Conservation (phyloP, 2,113 vertebrate genomes). For the Eptesicus fuscus region DNA sequence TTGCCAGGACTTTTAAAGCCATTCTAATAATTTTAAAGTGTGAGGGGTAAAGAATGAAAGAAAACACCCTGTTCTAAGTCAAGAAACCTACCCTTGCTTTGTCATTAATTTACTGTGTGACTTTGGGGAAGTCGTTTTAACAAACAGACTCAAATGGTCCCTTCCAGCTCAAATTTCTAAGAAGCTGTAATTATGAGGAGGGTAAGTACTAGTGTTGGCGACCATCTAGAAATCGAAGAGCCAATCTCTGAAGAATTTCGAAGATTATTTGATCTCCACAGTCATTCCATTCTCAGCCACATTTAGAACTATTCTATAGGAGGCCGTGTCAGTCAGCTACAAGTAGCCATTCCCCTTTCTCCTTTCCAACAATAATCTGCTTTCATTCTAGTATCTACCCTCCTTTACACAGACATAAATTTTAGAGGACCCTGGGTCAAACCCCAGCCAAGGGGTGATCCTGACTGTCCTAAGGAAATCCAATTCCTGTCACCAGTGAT, state of each 20-base stretch:
- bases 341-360: background rate
- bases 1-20: slow-evolving; percentile 35
- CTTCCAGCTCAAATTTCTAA: background rate
- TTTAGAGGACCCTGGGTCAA: background rate
- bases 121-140: slow-evolving; percentile 4
- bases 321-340: background rate
- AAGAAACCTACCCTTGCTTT: background rate
- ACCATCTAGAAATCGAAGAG: slow-evolving; percentile 34
- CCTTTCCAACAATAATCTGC: background rate
- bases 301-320: background rate
- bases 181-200: background rate
- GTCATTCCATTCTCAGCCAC: background rate
- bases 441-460: background rate
- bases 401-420: background rate
- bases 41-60: slow-evolving; percentile 19
- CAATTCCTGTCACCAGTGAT: background rate
- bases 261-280: background rate
- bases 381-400: background rate
- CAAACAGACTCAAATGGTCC: background rate
- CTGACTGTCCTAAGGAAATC: background rate
- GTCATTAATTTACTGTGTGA: slow-evolving; percentile 2
- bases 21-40: background rate
- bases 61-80: background rate
- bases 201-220: background rate
- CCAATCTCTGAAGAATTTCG: background rate